Evolutionary conservation across 2,797 vertebrate genomes (phyloP), one percentile per base, ranked within the genome.

Genomic region (Aeoliscus strigatus): DNA sequence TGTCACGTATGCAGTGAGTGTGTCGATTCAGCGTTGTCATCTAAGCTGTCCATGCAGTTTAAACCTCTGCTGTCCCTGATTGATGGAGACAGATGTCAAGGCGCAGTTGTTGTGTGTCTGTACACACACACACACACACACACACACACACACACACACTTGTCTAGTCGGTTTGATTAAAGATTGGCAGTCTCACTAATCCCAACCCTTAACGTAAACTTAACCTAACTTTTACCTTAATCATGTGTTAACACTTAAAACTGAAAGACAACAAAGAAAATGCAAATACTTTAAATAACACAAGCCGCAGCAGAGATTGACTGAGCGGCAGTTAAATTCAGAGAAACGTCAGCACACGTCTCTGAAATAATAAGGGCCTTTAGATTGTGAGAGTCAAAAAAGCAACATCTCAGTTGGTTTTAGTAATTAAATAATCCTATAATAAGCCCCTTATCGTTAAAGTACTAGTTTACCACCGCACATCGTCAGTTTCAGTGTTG

Each of bases 81-180:
- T 65, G 75, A 83, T 33, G 60, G 62, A 70, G 76, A 79, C 83
- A 83, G 83, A 26, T 40, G 81, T 82, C 58, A 60, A 68, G 52
- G 38, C 66, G 50, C 76, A 62, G 77, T 79, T 76, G 75, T 69
- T 65, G 25, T 34, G 5, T 25, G 12, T 57, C 38, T 42, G 5
- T 1, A 4, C 12, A 27, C 42, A 12, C 47, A 43, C 21, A 31
- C 35, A 31, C 14, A 31, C 40, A 51, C 39, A 62, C 28, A 64
- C 14, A n/a, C 26, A 25, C 39, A 64, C 14, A n/a, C 26, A 25
- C 39, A 55, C 35, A 37, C 52, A 48, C 29, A 23, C 28, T 27
- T 27, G 25, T 9, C 2, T 27, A 27, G 25, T n/a, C 25, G 2
- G 9, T 21, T 6, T 21, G 18, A 21, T 3, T 21, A 6, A 21